Percentiles rank a stretch among this genome's conserved stretches.
phyloP scores from a whole-genome alignment of 2,888 invertebrate species.

The Heterodera filipjevi region DNA sequence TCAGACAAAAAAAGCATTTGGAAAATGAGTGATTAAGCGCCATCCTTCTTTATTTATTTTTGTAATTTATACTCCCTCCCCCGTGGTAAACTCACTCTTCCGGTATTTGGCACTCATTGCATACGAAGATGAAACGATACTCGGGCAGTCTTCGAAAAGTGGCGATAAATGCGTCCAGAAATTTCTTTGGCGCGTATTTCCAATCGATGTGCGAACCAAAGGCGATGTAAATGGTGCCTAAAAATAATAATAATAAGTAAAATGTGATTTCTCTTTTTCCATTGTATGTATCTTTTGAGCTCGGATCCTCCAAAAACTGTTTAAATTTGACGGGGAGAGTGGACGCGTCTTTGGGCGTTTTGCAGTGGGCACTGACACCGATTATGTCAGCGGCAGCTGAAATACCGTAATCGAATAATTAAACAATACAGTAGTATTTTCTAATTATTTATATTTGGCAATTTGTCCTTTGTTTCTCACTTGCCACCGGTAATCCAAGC shows the following conservation, averaged over 20 bases:
- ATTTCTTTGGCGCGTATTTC: constrained; percentile 40
- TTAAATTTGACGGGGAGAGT: constrained; percentile 14
- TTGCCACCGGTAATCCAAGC: constrained; percentile 38
- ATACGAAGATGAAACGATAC: constrained; percentile 45
- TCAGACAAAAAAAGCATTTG: no score
- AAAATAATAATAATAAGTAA: not conserved
- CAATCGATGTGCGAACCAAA: constrained; percentile 41
- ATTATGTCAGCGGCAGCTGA: constrained; percentile 35
- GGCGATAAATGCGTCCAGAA: constrained; percentile 32
- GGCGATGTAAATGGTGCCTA: constrained; percentile 48
- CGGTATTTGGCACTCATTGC: constrained; percentile 35
- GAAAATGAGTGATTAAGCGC: no score
- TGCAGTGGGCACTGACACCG: constrained; percentile 41
- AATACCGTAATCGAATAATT: not conserved
- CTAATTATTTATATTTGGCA: no score
- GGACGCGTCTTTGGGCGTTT: constrained; percentile 28
- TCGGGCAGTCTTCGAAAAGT: constrained; percentile 31
- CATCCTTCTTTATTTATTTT: no score
- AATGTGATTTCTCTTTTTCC: not conserved
- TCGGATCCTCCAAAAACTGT: constrained; percentile 17
- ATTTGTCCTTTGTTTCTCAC: constrained; percentile 6
- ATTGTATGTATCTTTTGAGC: constrained; percentile 25
- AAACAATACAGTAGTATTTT: no score
- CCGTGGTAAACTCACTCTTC: not conserved
- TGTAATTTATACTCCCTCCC: no score